A percentile compares a stretch with the other conserved stretches of the same genome.
These are phyloP conservation scores for Phalanger gymnotis DNA, from an alignment of 2,797 vertebrate genomes.

Conservation along the genomic window DNA sequence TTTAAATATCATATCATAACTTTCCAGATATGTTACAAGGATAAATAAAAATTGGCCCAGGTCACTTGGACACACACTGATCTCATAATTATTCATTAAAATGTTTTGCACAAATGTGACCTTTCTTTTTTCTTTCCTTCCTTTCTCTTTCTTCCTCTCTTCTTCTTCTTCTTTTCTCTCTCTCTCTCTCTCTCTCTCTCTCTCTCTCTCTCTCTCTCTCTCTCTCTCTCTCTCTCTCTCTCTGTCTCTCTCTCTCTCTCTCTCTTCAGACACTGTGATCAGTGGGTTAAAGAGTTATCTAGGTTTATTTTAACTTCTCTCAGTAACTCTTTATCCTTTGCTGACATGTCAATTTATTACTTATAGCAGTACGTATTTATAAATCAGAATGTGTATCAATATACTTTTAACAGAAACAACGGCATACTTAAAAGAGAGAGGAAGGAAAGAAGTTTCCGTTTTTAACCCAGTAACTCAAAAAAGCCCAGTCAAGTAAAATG, in stretches of 20 bases:
- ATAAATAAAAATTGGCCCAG: conserved; percentile 59
- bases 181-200: no score
- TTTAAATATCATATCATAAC: conserved; percentile 57
- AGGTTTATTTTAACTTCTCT: conserved; percentile 70
- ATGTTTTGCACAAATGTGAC: conserved; percentile 35
- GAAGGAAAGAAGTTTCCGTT: conserved; percentile 35
- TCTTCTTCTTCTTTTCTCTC: no score
- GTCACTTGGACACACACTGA: conserved; percentile 18
- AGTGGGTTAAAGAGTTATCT: conserved; percentile 64
- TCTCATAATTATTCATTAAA: conserved; percentile 56
- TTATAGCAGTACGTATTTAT: conserved; percentile 51
- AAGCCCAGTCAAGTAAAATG: conserved; percentile 46
- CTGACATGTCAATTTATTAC: conserved; percentile 65
- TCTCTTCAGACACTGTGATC: conserved; percentile 28
- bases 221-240: no score
- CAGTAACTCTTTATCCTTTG: conserved; percentile 75
- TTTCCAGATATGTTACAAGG: conserved; percentile 66
- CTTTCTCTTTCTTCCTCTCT: no score
- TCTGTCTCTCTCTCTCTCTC: no score
- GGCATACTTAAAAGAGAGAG: conserved; percentile 4
- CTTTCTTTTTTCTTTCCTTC: not conserved
- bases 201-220: no score
- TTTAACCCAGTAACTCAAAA: conserved; percentile 53
- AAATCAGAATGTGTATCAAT: conserved; percentile 58
- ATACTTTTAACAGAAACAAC: conserved; percentile 46